Base-by-base conservation (phyloP, 2,797 vertebrate species). In the Pyrrhura leucotis region DNA sequence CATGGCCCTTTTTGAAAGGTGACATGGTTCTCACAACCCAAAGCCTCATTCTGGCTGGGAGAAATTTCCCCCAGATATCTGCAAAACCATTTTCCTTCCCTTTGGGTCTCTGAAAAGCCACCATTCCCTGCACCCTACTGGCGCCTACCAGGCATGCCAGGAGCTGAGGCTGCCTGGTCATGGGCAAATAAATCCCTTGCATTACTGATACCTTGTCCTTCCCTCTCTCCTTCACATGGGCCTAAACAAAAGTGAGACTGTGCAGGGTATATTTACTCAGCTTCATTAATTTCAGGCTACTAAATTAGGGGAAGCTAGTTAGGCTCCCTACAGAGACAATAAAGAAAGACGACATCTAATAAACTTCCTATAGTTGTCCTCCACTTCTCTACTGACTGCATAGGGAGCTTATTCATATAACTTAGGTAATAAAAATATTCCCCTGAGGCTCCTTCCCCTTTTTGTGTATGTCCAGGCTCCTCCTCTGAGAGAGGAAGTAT, bases 251-350 rank as follows among this genome's bases (percentile, higher is more conserved):
- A 80, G 58, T 81, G 73, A 77, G 53, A 44, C 47, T 63, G 40
- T 84, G 66, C 73, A 84, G 84, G 86, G 33, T 58, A 37, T 90
- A 84, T 78, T 89, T 45, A 53, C 0, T 2, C 44, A 33, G 28
- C 45, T 81, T 92, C 77, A 78, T 93, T 90, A 81, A 86, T 83
- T 88, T 74, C 54, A 80, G 62, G 47, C n/a, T 74, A 53, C 79
- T 69, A 90, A 90, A 86, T 83, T 51, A 77, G 39, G 21, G 66
- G 56, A 39, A 90, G 35, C 3, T 5, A 80, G 20, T 74, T 85
- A 54, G 65, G 68, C 56, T 90, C 47, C 68, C 47, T 88, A 61
- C 65, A 88, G 82, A 88, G 51, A 40, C 79, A 71, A 14, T 62
- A 83, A 73, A 85, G 45, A 73, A 89, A 90, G 83, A 83, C 1